A percentile compares a stretch with the other conserved stretches of the same genome.
These are phyloP conservation scores for Acrocyrtus sp. DNA, from an alignment of 2,888 invertebrate genomes.

Conservation along the genomic window DNA sequence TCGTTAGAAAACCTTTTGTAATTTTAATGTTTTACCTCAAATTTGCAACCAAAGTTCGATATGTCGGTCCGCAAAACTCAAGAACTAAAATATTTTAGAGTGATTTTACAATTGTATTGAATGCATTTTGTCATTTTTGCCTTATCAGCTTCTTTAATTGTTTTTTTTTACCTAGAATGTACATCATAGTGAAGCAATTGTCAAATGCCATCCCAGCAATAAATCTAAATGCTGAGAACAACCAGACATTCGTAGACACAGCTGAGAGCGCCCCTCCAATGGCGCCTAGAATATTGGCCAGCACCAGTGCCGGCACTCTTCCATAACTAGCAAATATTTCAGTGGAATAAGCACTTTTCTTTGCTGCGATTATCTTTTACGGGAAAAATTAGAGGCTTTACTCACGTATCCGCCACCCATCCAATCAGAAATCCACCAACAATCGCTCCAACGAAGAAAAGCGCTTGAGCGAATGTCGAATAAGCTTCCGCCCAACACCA, in stretches of 20 bases:
- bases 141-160: too few relatives aligned
- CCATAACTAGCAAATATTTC: constrained; percentile 76
- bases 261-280: constrained; percentile 77
- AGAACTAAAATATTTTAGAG: neutral
- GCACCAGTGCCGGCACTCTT: constrained; percentile 82
- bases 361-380: too few relatives aligned
- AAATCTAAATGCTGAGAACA: constrained; percentile 83
- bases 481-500: constrained; percentile 84
- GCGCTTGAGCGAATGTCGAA: constrained; percentile 81
- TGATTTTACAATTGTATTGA: too few relatives aligned
- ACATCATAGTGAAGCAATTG: constrained; percentile 94
- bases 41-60: constrained; percentile 90
- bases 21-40: constrained; percentile 70
- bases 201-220: constrained; percentile 89
- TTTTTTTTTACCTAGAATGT: constrained; percentile 79
- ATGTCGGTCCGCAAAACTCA: constrained; percentile 74
- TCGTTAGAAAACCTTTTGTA: neutral
- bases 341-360: too few relatives aligned
- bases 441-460: constrained; percentile 90
- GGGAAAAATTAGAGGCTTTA: neutral
- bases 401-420: constrained; percentile 79
- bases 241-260: constrained; percentile 76
- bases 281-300: constrained; percentile 68
- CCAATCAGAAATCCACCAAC: constrained; percentile 87
- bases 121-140: too few relatives aligned